These are phyloP conservation scores for Leptinotarsa defecta DNA, from an alignment of 1,140 invertebrate genomes.

Conservation along the genomic window DNA sequence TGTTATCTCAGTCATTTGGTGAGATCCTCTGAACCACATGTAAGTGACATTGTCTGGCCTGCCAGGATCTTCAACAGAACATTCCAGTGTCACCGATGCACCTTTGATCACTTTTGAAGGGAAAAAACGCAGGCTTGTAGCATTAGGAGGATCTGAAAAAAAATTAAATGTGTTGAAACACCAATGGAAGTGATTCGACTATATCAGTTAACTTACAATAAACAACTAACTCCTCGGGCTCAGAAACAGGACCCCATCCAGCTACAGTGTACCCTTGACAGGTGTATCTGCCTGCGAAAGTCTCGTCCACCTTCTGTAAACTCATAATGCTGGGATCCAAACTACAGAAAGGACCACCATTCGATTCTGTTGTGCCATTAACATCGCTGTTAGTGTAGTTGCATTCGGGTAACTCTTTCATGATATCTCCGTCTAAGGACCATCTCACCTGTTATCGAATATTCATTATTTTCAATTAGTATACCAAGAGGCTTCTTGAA, in stretches of 20 bases:
- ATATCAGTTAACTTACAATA: constrained; percentile 67
- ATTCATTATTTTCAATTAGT: no score
- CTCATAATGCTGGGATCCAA: constrained; percentile 83
- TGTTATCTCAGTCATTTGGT: constrained; percentile 73
- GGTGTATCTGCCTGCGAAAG: constrained; percentile 90
- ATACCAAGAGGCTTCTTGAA: no score
- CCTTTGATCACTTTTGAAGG: constrained; percentile 79
- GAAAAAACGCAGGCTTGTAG: constrained; percentile 53
- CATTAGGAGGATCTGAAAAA: constrained; percentile 47
- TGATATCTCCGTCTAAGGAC: constrained; percentile 80
- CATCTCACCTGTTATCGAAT: constrained; percentile 56
- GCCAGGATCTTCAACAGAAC: constrained; percentile 80
- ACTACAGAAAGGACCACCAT: constrained; percentile 67
- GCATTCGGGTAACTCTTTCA: constrained; percentile 85
- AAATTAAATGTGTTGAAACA: neutral
- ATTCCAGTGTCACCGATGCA: constrained; percentile 74
- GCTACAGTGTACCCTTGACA: constrained; percentile 85
- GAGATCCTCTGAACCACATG: constrained; percentile 78
- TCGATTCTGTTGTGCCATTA: constrained; percentile 45
- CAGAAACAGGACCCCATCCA: constrained; percentile 79
- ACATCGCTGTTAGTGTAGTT: constrained; percentile 61
- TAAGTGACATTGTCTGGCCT: constrained; percentile 74
- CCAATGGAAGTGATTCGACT: neutral
- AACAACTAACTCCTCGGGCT: constrained; percentile 73
- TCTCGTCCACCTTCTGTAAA: constrained; percentile 77